Conservation (phyloP, 2,113 vertebrate species). For the Stomatorhinus ivindoensis region DNA sequence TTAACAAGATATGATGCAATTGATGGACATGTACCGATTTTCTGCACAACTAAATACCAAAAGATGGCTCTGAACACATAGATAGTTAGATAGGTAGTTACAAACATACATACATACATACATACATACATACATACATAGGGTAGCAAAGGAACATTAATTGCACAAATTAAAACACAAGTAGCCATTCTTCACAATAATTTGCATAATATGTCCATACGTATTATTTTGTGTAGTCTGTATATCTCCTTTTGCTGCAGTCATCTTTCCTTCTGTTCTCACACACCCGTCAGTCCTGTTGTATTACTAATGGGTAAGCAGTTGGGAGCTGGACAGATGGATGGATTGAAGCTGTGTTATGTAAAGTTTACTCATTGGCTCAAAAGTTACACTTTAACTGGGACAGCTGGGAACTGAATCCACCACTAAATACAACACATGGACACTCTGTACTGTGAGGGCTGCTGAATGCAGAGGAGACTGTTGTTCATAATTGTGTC, state of each 20-base stretch:
- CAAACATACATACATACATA: neutral
- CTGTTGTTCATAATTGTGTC: neutral
- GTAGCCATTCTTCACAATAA: neutral
- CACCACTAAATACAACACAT: neutral
- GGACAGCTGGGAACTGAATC: neutral
- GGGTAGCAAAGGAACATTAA: neutral
- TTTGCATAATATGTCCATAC: neutral
- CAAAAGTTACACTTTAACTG: neutral
- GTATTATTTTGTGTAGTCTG: neutral
- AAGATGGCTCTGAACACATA: neutral
- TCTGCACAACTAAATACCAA: neutral
- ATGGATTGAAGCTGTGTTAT: neutral
- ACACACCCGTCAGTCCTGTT: neutral
- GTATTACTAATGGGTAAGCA: neutral
- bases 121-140: neutral
- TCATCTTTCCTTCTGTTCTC: neutral
- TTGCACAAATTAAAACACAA: neutral
- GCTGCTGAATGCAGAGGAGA: neutral
- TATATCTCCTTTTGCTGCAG: neutral
- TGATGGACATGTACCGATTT: neutral
- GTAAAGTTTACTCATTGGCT: neutral
- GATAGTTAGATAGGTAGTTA: neutral
- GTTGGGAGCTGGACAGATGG: neutral
- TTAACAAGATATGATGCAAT: neutral
- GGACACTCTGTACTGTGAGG: neutral